These are phyloP conservation scores for Napeogenes inachia DNA, from an alignment of 2,888 invertebrate species.

Conservation along the genomic window DNA sequence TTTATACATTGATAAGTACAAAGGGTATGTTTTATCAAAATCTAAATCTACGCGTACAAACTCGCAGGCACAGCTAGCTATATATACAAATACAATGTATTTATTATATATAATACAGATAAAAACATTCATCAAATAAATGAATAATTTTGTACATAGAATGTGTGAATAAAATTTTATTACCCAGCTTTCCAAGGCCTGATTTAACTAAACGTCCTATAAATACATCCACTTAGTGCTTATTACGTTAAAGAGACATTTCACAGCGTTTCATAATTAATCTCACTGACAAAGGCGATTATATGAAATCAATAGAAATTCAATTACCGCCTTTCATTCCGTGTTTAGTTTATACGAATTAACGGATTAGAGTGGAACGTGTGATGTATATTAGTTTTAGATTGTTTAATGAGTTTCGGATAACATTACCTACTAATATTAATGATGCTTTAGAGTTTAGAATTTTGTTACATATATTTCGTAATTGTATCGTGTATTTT, in stretches of 20 bases:
- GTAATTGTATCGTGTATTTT: neutral
- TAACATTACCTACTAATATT: neutral
- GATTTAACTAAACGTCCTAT: neutral
- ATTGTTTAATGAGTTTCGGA: neutral
- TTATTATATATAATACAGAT: too few relatives aligned
- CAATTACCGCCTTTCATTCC: conserved; percentile 13
- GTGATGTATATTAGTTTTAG: conserved; percentile 2
- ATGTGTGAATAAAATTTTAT: too few relatives aligned
- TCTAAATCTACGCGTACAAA: too few relatives aligned
- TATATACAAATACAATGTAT: too few relatives aligned
- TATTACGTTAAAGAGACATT: conserved; percentile 10
- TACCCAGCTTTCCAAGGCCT: neutral
- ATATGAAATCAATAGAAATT: conserved; percentile 12
- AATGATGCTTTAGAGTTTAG: neutral
- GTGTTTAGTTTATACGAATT: conserved; percentile 4
- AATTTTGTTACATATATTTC: neutral
- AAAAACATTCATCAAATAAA: too few relatives aligned
- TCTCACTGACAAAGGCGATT: conserved; percentile 18
- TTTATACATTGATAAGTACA: too few relatives aligned
- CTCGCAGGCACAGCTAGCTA: too few relatives aligned
- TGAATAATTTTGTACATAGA: too few relatives aligned
- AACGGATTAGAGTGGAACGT: neutral
- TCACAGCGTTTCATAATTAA: conserved; percentile 18
- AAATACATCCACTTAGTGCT: neutral
- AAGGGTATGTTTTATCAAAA: too few relatives aligned